Evolutionary conservation across 2,113 vertebrate species (phyloP), one percentile per base, ranked within the genome.

Genomic region (Panthera tigris): DNA sequence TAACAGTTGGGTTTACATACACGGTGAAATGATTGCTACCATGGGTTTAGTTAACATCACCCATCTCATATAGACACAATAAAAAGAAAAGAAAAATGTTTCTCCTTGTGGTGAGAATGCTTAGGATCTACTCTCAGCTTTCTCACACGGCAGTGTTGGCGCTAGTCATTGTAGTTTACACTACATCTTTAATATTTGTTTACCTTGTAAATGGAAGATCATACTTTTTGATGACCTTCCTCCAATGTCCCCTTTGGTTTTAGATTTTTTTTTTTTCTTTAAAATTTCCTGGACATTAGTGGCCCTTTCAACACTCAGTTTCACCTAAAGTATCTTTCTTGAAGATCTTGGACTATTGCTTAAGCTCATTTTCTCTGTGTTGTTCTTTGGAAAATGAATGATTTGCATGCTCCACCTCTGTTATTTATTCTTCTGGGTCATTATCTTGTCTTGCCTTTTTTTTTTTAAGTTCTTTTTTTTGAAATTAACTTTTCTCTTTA

Each of bases 331-430:
- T 33, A 13, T 48, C 69, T 18, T 57, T 66, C 36, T 84, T 52
- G 65, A 80, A n/a, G 45, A 73, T 3, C 27, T 39, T 83, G 14
- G 7, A 33, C 52, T 92, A n/a, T 21, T 74, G 33, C 7, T 66
- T 80, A 27, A 16, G 41, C 7, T 88, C 29, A 66, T 45, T 92
- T 88, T 86, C n/a, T 50, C 36, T 36, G 21, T 29, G 2, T 91
- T 91, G 14, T 31, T 74, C 52, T 89, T 89, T 65, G 41, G 78
- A 85, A 95, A 79, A n/a, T 84, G 18, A 80, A 33, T 7, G 31
- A 80, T 71, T 73, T 87, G 4, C 27, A 80, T 10, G 41, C 31
- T 87, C 71, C 31, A 33, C 1, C 15, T 48, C 23, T 63, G 33
- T 57, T 76, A 52, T 45, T 78, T 55, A 36, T 61, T 11, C 85